These are phyloP conservation scores for Araneus ventricosus DNA, from an alignment of 1,140 invertebrate species.

Conservation along the genomic window DNA sequence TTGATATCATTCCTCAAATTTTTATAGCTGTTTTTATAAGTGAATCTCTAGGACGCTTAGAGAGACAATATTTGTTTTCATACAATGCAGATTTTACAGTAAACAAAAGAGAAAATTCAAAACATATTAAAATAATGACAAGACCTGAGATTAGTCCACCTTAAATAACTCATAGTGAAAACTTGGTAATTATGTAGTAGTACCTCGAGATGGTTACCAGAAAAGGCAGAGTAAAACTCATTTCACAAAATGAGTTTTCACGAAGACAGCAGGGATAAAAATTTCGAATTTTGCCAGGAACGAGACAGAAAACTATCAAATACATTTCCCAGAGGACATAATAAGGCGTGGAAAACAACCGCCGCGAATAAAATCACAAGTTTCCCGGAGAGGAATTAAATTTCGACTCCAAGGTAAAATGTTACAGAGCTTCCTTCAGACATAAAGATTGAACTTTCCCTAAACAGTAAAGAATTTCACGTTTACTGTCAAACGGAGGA, in stretches of 20 bases:
- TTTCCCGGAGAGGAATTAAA: neutral
- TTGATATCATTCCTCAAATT: too few relatives aligned
- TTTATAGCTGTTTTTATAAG: too few relatives aligned
- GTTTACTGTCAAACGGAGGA: neutral
- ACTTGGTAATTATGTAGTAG: neutral
- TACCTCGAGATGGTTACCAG: neutral
- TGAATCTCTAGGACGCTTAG: too few relatives aligned
- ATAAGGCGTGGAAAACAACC: neutral
- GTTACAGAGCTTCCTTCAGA: neutral
- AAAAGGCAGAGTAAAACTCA: neutral
- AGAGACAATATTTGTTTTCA: too few relatives aligned
- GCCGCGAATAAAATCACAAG: neutral
- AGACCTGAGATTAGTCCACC: neutral
- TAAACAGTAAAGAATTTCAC: neutral
- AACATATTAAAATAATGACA: too few relatives aligned
- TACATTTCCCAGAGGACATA: neutral
- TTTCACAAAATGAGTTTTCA: neutral
- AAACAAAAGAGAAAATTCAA: too few relatives aligned
- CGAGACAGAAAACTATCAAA: slow-evolving; percentile 7
- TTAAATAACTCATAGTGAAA: neutral
- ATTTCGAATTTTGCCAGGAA: neutral
- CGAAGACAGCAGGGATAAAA: neutral
- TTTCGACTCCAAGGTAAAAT: neutral
- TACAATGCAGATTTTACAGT: too few relatives aligned
- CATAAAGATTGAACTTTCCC: neutral